These are phyloP conservation scores for Drosophila kepulauana DNA, from an alignment of 1,140 invertebrate genomes.

Conservation along the genomic window DNA sequence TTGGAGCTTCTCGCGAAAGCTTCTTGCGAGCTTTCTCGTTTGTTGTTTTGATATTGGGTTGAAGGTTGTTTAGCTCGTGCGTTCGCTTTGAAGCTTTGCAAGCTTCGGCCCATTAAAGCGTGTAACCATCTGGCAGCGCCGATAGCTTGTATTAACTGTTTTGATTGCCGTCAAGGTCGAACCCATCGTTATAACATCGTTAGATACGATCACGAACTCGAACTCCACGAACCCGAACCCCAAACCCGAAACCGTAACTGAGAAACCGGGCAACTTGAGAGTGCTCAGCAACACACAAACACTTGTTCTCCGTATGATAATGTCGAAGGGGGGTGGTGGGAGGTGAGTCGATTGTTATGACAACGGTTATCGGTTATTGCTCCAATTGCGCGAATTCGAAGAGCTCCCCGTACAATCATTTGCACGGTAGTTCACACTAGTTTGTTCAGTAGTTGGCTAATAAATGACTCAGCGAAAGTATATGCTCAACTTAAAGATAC, in stretches of 20 bases:
- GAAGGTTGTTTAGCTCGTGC: not conserved
- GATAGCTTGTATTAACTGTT: slow-evolving; percentile 15
- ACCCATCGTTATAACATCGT: slow-evolving; percentile 12
- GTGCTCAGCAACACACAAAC: slow-evolving; percentile 4
- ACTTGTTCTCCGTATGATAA: not conserved
- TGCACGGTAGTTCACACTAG: not conserved
- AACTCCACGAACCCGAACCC: not conserved
- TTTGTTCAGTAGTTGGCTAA: not conserved
- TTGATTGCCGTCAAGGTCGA: slow-evolving; percentile 37
- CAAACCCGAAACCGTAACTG: not conserved
- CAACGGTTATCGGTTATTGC: slow-evolving; percentile 47
- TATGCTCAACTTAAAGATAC: not conserved
- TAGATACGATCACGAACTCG: not conserved
- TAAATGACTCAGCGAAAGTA: too few species aligned
- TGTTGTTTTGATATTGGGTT: not conserved
- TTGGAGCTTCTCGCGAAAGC: not conserved
- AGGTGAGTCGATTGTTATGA: slow-evolving; percentile 11
- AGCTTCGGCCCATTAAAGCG: slow-evolving; percentile 5
- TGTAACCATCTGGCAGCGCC: slow-evolving; percentile 15
- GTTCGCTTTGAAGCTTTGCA: not conserved
- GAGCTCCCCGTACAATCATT: not conserved
- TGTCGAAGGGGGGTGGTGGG: too few species aligned
- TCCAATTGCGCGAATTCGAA: slow-evolving; percentile 17
- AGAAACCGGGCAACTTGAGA: slow-evolving; percentile 15
- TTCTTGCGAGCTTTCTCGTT: not conserved